Evolutionary conservation across 2,888 invertebrate species (phyloP), one percentile per base, ranked within the genome.

Genomic region (Steinernema hermaphroditum): DNA sequence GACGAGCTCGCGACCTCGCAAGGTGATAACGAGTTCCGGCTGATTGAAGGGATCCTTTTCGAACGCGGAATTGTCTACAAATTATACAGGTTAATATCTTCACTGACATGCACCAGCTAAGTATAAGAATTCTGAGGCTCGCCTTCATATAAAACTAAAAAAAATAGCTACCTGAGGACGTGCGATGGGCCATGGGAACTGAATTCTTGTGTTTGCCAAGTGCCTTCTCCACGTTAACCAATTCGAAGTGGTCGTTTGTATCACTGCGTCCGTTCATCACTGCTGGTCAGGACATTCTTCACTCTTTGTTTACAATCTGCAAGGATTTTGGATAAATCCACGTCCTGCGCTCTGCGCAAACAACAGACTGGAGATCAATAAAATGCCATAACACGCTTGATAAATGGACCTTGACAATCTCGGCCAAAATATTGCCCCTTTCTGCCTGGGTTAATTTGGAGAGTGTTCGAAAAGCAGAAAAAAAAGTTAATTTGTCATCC

Each of bases 1-100:
- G 22, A 78, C 54, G n/a, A 76, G 70, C 69, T 76, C 76, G 6
- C 54, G 12, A 24, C 70, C 71, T 14, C 46, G 34, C 2, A 74
- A 34, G 14, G 74, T 74, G 75, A 72, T 57, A 14, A 74, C 74
- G 12, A 68, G 43, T 50, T 74, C 74, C 9, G 34, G 73, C 34
- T 74, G 57, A 34, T 74, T 74, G 68, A 57, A 74, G 16, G 74
- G 74, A 29, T 74, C 74, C 6, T 62, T 44, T 22, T 54, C 50
- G 49, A 62, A 74, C 22, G 49, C 74, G 2, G 37, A 37, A 12
- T 22, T 54, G 12, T 54, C 54, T 54, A 24, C 2, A 54, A 54
- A n/a, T n/a, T n/a, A n/a, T n/a, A n/a, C n/a, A n/a, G n/a, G n/a
- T n/a, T n/a, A n/a, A n/a, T n/a, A n/a, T n/a, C n/a, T n/a, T n/a